phyloP scores from a whole-genome alignment of 2,113 vertebrate species.

The Oncorhynchus masou region DNA sequence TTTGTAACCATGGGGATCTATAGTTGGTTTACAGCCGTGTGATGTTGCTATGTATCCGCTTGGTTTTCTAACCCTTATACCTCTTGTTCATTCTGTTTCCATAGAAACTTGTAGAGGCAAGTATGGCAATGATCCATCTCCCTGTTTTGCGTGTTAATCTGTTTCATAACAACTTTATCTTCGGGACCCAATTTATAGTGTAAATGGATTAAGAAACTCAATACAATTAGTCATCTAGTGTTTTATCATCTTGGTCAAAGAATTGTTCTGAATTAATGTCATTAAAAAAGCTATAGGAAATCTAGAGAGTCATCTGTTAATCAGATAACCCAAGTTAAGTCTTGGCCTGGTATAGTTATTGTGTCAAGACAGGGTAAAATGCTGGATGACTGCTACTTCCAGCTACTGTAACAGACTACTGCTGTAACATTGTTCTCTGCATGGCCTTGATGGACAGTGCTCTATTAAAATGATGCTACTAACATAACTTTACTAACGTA shows the following conservation, averaged over 20 bases:
- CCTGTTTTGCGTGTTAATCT: slow-evolving; percentile 64
- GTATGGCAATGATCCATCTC: slow-evolving; percentile 77
- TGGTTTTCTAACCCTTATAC: slow-evolving; percentile 60
- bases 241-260: slow-evolving; percentile 40
- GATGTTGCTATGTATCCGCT: slow-evolving; percentile 21
- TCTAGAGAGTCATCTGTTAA: background rate
- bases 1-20: slow-evolving; percentile 31
- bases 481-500: background rate
- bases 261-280: background rate
- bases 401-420: background rate
- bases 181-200: slow-evolving; percentile 50
- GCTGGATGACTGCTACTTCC: slow-evolving; percentile 20
- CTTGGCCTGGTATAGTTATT: background rate
- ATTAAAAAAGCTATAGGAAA: background rate
- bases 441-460: slow-evolving; percentile 3
- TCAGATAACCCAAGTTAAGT: background rate
- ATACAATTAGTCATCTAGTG: slow-evolving; percentile 64
- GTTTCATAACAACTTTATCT: slow-evolving; percentile 68
- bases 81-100: slow-evolving; percentile 89
- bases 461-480: slow-evolving; percentile 5
- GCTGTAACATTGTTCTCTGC: slow-evolving; percentile 12
- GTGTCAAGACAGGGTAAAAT: slow-evolving; percentile 23
- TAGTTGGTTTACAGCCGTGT: slow-evolving; percentile 30
- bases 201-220: slow-evolving; percentile 24
- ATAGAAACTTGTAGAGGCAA: slow-evolving; percentile 98